phyloP scores from a whole-genome alignment of 2,888 invertebrate species.

The Pharmacophagus antenor region DNA sequence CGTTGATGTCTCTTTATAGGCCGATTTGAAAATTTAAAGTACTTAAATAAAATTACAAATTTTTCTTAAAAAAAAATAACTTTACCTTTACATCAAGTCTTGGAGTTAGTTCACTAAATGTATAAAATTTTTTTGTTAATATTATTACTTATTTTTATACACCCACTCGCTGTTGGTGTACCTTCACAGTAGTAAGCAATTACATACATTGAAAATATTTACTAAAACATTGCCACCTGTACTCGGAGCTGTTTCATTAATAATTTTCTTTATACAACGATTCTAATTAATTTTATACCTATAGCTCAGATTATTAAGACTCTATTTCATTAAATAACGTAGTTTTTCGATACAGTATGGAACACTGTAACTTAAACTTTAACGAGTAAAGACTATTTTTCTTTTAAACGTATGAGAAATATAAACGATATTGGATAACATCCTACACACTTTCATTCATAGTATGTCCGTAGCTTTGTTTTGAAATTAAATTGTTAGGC shows the following conservation, averaged over 20 bases:
- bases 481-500: constrained; percentile 74
- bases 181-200: constrained; percentile 64
- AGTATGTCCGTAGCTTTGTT: constrained; percentile 69
- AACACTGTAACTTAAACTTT: constrained; percentile 39
- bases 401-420: constrained; percentile 31
- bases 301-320: constrained; percentile 34
- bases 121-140: not conserved
- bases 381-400: constrained; percentile 39
- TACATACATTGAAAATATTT: constrained; percentile 64
- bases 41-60: not conserved
- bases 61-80: no score
- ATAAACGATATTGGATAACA: constrained; percentile 59
- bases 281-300: constrained; percentile 37
- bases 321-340: constrained; percentile 35
- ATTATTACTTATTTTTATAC: constrained; percentile 33
- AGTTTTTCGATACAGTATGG: not conserved
- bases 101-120: not conserved
- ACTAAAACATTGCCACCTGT: constrained; percentile 70
- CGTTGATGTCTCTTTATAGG: constrained; percentile 23
- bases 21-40: not conserved
- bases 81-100: no score
- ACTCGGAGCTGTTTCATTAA: constrained; percentile 62
- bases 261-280: constrained; percentile 48
- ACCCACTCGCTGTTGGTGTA: constrained; percentile 57
- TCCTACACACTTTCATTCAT: constrained; percentile 75